These are phyloP conservation scores for Lucifuga dentata DNA, from an alignment of 2,113 vertebrate genomes.

Conservation along the genomic window DNA sequence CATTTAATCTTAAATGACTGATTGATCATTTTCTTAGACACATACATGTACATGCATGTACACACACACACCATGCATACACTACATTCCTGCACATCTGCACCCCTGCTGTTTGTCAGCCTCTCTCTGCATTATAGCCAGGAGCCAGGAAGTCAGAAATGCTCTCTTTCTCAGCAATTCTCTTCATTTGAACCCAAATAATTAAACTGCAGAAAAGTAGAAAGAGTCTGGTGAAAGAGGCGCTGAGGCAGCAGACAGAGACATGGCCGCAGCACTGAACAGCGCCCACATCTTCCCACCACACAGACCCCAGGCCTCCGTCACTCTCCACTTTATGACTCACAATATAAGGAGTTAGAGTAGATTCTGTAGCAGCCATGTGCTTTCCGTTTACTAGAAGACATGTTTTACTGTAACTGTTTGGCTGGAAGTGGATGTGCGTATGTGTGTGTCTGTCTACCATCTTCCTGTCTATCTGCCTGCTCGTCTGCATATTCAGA, in stretches of 20 bases:
- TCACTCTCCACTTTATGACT: slow-evolving; percentile 39
- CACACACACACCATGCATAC: slow-evolving; percentile 13
- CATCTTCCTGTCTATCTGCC: slow-evolving; percentile 21
- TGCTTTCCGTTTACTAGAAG: slow-evolving; percentile 44
- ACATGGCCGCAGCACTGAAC: slow-evolving; percentile 18
- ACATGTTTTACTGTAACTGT: slow-evolving; percentile 48
- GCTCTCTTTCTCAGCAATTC: neutral
- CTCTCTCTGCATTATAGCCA: slow-evolving; percentile 19
- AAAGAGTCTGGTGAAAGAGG: slow-evolving; percentile 27
- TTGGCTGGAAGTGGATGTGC: slow-evolving; percentile 4
- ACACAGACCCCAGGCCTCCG: slow-evolving; percentile 51
- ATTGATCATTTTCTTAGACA: neutral
- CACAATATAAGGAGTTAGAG: slow-evolving; percentile 14
- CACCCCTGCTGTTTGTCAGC: slow-evolving; percentile 43
- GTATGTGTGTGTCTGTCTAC: slow-evolving; percentile 14
- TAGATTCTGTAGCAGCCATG: slow-evolving; percentile 37
- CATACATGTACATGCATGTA: neutral
- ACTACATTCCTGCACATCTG: slow-evolving; percentile 60
- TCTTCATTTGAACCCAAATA: too few species aligned
- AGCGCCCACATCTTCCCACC: slow-evolving; percentile 43
- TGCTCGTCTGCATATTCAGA: slow-evolving; percentile 6
- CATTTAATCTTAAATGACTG: neutral
- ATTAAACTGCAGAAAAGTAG: neutral
- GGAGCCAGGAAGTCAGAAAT: slow-evolving; percentile 5
- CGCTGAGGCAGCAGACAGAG: slow-evolving; percentile 39